A percentile compares a stretch with the other conserved stretches of the same genome.
These are phyloP conservation scores for Cataglyphis rosenhaueri DNA, from an alignment of 2,888 invertebrate species.

Conservation along the genomic window DNA sequence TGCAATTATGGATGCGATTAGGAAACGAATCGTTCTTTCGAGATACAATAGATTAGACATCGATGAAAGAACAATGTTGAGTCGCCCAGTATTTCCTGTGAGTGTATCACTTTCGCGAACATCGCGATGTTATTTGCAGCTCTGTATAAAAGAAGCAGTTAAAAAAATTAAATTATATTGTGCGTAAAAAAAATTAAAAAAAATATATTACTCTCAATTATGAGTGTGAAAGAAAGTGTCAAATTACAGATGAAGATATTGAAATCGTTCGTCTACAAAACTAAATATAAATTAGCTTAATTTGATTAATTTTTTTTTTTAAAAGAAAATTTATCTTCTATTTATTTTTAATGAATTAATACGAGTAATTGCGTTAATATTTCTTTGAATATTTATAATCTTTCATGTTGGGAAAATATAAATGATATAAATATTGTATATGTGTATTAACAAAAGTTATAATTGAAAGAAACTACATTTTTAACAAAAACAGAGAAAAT, in stretches of 20 bases:
- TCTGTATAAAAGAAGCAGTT: background rate
- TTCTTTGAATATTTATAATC: background rate
- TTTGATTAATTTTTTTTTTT: background rate
- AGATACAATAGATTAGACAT: background rate
- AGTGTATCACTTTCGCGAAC: constrained; percentile 9
- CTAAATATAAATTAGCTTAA: background rate
- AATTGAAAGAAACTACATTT: background rate
- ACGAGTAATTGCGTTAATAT: background rate
- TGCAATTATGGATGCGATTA: background rate
- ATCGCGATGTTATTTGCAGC: constrained; percentile 23
- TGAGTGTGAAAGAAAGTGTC: background rate
- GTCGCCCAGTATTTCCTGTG: background rate
- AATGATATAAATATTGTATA: background rate
- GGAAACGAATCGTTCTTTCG: background rate
- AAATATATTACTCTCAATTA: background rate
- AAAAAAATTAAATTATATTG: background rate
- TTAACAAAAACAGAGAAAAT: background rate
- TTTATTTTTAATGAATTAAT: constrained; percentile 8
- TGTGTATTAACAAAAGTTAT: background rate
- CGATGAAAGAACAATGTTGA: background rate
- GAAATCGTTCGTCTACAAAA: background rate
- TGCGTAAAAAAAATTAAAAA: background rate
- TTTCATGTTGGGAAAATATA: background rate
- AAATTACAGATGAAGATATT: background rate
- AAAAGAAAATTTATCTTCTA: background rate